Conservation (phyloP, 2,113 vertebrate species). For the Colinus virginianus region DNA sequence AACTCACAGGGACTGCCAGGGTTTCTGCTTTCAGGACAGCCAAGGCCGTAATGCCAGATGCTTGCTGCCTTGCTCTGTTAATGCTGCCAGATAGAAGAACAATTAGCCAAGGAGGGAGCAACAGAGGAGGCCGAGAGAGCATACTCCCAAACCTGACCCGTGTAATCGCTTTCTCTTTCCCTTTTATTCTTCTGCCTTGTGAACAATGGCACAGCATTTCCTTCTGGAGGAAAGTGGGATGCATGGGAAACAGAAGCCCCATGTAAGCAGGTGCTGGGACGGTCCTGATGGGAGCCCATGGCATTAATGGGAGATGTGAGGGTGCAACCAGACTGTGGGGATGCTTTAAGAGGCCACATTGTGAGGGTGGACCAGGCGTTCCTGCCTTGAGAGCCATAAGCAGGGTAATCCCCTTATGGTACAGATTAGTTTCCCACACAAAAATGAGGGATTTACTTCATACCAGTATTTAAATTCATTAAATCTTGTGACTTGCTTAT, state of each 20-base stretch:
- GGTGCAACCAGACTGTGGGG: rapidly evolving
- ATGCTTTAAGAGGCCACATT: not conserved
- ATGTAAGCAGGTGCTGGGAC: not conserved
- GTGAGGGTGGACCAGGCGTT: not conserved
- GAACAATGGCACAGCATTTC: not conserved
- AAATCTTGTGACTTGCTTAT: not conserved
- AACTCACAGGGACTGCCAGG: not conserved
- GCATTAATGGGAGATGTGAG: not conserved
- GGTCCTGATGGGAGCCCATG: not conserved
- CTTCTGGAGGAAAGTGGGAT: not conserved
- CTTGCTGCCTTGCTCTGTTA: not conserved
- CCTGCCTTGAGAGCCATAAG: not conserved
- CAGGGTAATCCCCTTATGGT: rapidly evolving
- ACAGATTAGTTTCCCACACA: not conserved
- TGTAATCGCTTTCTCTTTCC: not conserved
- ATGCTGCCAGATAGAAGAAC: not conserved
- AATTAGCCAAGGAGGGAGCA: not conserved
- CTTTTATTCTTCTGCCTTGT: not conserved
- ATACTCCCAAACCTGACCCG: not conserved
- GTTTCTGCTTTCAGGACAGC: not conserved
- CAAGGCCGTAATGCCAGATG: not conserved
- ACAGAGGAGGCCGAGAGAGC: not conserved
- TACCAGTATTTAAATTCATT: not conserved
- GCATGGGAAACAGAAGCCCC: not conserved
- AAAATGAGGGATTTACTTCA: not conserved